Evolutionary conservation across 2,113 vertebrate genomes (phyloP).

Genomic region (Dipodomys spectabilis): DNA sequence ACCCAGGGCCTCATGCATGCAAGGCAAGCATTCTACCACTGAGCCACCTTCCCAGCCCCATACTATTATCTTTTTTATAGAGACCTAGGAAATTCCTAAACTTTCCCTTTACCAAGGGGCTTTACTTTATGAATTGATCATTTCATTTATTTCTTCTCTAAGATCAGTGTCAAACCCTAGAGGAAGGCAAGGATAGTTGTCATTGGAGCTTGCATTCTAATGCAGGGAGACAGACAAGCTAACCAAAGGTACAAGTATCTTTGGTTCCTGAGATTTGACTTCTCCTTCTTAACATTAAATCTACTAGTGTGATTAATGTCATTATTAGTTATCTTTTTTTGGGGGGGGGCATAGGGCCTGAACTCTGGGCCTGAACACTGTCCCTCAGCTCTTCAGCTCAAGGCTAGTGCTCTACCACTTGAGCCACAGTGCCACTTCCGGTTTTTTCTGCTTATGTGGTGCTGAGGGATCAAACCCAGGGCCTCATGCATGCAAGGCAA

Average conservation of each 20-base stretch:
- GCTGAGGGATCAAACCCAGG: too few relatives aligned
- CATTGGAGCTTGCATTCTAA: not conserved
- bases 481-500: too few relatives aligned
- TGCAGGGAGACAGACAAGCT: not conserved
- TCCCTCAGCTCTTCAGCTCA: too few relatives aligned
- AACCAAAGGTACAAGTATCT: not conserved
- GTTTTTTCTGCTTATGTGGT: too few relatives aligned
- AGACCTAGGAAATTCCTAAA: not conserved
- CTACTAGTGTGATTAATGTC: conserved; percentile 19
- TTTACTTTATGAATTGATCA: not conserved
- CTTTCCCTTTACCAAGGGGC: conserved; percentile 8
- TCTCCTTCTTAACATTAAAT: not conserved
- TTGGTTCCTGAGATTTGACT: not conserved
- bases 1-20: too few relatives aligned
- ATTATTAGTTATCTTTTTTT: too few relatives aligned
- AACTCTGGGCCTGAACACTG: too few relatives aligned
- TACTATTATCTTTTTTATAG: too few relatives aligned
- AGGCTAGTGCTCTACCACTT: too few relatives aligned
- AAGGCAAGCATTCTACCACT: too few relatives aligned
- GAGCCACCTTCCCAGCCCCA: not conserved
- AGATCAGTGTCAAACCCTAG: not conserved
- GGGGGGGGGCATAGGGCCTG: too few relatives aligned
- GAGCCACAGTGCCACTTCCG: too few relatives aligned
- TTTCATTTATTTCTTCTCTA: not conserved
- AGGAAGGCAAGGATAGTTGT: not conserved